These are phyloP conservation scores for Erethizon dorsatum DNA, from an alignment of 2,797 vertebrate genomes.

Conservation along the genomic window DNA sequence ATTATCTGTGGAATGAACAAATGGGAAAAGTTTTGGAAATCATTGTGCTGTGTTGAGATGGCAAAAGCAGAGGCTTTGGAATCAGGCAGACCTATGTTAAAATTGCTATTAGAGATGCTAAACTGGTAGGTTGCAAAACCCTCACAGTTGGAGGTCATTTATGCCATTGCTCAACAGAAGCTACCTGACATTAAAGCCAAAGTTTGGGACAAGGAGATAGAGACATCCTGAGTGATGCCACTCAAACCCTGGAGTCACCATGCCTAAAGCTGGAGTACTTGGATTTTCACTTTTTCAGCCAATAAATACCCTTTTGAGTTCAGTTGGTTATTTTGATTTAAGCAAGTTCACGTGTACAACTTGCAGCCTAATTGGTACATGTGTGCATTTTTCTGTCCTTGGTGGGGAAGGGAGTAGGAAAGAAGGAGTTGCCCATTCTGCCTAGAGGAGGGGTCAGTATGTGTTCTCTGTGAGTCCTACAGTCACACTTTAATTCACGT, in stretches of 20 bases:
- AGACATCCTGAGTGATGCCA: background rate
- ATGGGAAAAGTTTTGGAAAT: background rate
- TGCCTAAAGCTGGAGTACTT: background rate
- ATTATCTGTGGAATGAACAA: background rate
- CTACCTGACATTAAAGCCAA: background rate
- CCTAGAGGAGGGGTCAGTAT: no score
- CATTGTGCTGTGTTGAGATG: background rate
- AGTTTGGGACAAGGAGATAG: background rate
- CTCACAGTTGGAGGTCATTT: background rate
- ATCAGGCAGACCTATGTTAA: background rate
- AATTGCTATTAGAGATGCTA: background rate
- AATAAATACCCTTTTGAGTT: background rate
- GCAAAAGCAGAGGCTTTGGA: background rate
- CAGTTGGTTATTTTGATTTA: conserved; percentile 16
- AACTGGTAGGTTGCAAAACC: background rate
- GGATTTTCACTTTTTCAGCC: background rate
- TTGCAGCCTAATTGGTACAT: background rate
- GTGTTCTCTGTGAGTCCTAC: background rate
- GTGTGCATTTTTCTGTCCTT: background rate
- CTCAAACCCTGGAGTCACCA: background rate
- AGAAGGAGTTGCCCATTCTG: background rate
- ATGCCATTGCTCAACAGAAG: background rate
- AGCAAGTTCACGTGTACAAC: background rate
- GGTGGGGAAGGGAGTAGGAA: background rate
- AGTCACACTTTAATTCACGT: background rate